Conservation (phyloP, 2,888 invertebrate genomes). For the Phasia obesa region DNA sequence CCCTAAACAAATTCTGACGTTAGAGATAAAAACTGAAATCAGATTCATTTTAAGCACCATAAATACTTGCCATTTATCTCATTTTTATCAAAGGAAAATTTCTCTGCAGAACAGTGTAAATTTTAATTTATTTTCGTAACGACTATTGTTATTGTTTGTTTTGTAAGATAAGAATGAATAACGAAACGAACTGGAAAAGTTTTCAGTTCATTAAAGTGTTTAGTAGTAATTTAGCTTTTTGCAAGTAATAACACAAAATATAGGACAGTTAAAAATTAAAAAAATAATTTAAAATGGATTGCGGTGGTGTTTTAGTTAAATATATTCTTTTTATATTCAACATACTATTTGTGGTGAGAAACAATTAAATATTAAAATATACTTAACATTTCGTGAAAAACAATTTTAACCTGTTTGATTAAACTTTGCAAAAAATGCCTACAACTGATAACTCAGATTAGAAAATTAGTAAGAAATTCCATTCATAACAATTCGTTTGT, state of each 20-base stretch:
- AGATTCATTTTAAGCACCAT: too few relatives aligned
- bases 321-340: conserved; percentile 92
- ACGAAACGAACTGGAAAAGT: background rate
- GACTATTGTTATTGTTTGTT: background rate
- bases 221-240: conserved; percentile 39
- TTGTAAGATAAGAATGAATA: background rate
- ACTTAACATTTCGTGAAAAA: background rate
- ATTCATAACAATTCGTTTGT: background rate
- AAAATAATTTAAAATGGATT: conserved; percentile 84
- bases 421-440: background rate
- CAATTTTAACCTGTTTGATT: background rate
- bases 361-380: background rate
- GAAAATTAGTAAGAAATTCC: background rate
- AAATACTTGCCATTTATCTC: too few relatives aligned
- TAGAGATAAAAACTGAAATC: too few relatives aligned
- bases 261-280: conserved; percentile 77
- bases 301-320: conserved; percentile 90
- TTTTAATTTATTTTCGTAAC: background rate
- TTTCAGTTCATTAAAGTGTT: conserved; percentile 6
- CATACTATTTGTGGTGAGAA: conserved; percentile 89
- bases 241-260: conserved; percentile 9
- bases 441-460: background rate
- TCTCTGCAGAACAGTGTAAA: too few relatives aligned
- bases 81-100: too few relatives aligned
- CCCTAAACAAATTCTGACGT: too few relatives aligned